Evolutionary conservation across 1,140 invertebrate genomes (phyloP), one percentile per base, ranked within the genome.

Genomic region (Papilio polytes): DNA sequence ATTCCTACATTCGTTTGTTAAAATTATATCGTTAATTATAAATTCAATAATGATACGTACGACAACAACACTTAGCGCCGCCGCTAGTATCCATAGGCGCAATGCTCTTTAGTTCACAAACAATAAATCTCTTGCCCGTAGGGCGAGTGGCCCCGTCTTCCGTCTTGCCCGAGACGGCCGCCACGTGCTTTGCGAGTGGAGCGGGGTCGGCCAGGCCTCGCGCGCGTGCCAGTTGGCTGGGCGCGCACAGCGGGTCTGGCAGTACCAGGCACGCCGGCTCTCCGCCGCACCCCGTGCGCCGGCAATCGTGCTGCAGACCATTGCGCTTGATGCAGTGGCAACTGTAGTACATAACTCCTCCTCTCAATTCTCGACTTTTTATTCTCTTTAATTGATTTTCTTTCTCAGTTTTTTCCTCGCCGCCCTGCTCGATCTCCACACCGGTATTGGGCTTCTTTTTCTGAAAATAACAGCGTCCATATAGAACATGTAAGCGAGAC

Each of bases 301-400:
- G 96, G 84, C 97, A 98, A 80, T 97, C 96, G 86, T 97, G 97
- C 90, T 98, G 97, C 7, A 98, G 91, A 1, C 97, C 97, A 91
- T 98, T 97, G n/a, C 97, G 95, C 85, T 96, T 97, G 73, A 97
- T 96, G 85, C 97, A 98, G 81, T 97, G 96, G 84, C 97, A 98
- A 78, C 96, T 96, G 79, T 96, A 96, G 83, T 97, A 96, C 87
- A 97, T 95, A 74, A 96, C 95, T 63, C 97, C 96, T 26, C 95
- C 95, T 7, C 97, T 96, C 74, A 97, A 90, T 83, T 97, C 97
- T n/a, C 96, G 96, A 86, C 96, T 97, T 84, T 96, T 97, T 13
- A 87, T 93, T 82, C 92, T 88, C 82, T 93, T 94, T 46, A 95
- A 88, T 82, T 89, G 88, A 74, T 93, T 94, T 89, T 93, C 92